Evolutionary conservation across 2,888 invertebrate species (phyloP), one percentile per base, ranked within the genome.

Genomic region (Rotaria socialis): DNA sequence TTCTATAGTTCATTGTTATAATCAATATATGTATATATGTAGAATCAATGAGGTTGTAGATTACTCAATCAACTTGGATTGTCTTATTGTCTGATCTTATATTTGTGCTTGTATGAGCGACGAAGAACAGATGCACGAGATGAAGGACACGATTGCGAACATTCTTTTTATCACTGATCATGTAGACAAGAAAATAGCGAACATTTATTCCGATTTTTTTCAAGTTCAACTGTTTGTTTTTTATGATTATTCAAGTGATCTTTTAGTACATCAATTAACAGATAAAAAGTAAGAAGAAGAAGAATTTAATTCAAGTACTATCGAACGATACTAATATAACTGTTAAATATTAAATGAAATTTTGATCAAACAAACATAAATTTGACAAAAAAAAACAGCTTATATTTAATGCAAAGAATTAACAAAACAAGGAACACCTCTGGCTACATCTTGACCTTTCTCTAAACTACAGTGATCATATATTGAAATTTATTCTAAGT

Each of bases 51-150:
- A 67, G 67, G 0, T 35, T 16, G 16, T 27, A 67, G 67, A 67
- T 67, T 67, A 67, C 35, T 67, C 67, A 67, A 67, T 67, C 35
- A 5, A 27, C 10, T 35, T 19, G 7, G 67, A 67, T 67, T 67
- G 67, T 41, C 67, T 35, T 67, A 35, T 67, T 67, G 67, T 67
- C 67, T 67, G 67, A 67, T 67, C 67, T 67, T 19, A 67, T 27
- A 41, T 41, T 19, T 35, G 27, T 41, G 19, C 35, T 35, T 67
- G 10, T 16, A 41, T 35, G 67, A 35, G 35, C 35, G 19, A 41
- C 35, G 35, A 19, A 67, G 67, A 67, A 41, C 67, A 67, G 67
- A 67, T 67, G 67, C 16, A 67, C 14, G 4, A 67, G 35, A 67
- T 67, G 67, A 67, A 67, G 67, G 67, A 67, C 67, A 67, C 35